Percentiles rank a stretch among this genome's conserved stretches.
These are phyloP conservation scores for Hippopotamyrus pictus DNA, from an alignment of 2,797 vertebrate species.

Conservation along the genomic window DNA sequence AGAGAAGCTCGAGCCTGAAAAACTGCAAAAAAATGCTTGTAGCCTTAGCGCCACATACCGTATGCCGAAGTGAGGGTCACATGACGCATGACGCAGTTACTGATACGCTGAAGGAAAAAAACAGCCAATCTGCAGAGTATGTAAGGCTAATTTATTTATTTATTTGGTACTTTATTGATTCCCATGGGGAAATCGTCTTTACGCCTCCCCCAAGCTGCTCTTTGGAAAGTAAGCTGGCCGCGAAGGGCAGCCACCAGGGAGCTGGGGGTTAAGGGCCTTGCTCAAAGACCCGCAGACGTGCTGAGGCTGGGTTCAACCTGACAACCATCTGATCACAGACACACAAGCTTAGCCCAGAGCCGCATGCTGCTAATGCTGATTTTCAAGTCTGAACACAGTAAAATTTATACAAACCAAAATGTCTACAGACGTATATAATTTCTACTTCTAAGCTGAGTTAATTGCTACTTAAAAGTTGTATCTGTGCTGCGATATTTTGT, in stretches of 20 bases:
- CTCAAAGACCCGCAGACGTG: neutral
- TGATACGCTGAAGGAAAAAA: neutral
- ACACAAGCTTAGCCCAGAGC: neutral
- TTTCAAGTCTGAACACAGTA: neutral
- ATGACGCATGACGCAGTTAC: neutral
- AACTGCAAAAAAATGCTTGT: neutral
- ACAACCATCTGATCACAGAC: neutral
- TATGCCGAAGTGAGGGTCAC: neutral
- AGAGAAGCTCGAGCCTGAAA: neutral
- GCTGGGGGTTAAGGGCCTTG: neutral
- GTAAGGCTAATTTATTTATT: neutral
- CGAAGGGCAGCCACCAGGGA: neutral
- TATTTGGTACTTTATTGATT: neutral
- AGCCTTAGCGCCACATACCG: neutral
- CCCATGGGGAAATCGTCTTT: neutral
- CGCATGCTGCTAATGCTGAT: neutral
- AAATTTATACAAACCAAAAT: neutral
- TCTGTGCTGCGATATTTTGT: neutral
- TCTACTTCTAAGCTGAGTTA: neutral
- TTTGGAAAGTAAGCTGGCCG: neutral
- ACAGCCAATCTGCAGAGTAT: neutral
- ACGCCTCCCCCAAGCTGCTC: neutral
- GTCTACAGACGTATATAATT: neutral
- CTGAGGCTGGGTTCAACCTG: neutral
- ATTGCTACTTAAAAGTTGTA: neutral